phyloP scores from a whole-genome alignment of 2,888 invertebrate species.

The Polydrusus tereticollis region DNA sequence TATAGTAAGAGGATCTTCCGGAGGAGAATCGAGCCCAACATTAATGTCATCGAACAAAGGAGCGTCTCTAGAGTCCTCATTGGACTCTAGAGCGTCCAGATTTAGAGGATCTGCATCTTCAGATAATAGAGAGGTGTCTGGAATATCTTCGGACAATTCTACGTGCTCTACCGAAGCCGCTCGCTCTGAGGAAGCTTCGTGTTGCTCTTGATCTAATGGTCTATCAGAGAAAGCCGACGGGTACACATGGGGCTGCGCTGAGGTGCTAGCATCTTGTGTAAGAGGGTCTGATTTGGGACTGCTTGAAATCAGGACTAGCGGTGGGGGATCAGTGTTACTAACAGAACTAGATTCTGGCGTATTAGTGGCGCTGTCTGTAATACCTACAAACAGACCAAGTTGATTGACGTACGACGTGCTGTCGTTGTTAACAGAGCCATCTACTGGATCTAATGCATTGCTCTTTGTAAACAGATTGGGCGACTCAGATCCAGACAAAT shows the following conservation, averaged over 20 bases:
- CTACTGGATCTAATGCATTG: no score
- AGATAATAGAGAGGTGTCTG: neutral
- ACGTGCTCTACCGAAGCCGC: slow-evolving; percentile 52
- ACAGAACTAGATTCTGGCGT: neutral
- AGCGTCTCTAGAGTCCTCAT: slow-evolving; percentile 27
- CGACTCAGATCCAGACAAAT: neutral
- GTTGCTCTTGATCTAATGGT: neutral
- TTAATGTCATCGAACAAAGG: slow-evolving; percentile 21
- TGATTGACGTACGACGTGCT: neutral
- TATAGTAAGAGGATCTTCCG: slow-evolving; percentile 36
- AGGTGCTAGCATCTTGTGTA: neutral
- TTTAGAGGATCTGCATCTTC: slow-evolving; percentile 52
- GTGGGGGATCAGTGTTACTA: slow-evolving; percentile 7
- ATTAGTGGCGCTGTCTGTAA: neutral
- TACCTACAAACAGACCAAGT: neutral
- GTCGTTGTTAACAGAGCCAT: neutral
- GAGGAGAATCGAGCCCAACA: slow-evolving; percentile 13
- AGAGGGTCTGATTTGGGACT: neutral
- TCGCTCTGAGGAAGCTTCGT: neutral
- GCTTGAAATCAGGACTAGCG: slow-evolving; percentile 4
- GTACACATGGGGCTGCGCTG: neutral
- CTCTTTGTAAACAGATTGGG: neutral
- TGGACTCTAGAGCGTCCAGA: slow-evolving; percentile 24
- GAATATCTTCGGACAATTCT: neutral
- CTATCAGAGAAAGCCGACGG: neutral